Conservation (phyloP, 2,888 invertebrate genomes). For the Muscina levida region DNA sequence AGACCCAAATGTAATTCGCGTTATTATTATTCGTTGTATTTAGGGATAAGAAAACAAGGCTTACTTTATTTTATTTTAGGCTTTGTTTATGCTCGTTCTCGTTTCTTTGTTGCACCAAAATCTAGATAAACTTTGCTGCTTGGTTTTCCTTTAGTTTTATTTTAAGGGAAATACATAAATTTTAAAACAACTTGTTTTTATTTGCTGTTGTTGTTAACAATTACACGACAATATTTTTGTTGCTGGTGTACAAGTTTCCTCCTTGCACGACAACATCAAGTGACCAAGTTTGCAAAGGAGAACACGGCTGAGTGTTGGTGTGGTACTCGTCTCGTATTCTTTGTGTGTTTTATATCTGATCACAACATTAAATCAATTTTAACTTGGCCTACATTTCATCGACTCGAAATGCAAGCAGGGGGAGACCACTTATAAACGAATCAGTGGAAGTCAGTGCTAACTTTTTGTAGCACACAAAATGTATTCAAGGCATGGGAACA, state of each 20-base stretch:
- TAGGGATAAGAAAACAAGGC: slow-evolving; percentile 21
- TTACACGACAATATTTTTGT: background rate
- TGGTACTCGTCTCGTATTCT: background rate
- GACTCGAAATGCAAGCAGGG: background rate
- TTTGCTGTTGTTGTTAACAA: slow-evolving; percentile 12
- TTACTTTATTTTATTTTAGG: slow-evolving; percentile 1
- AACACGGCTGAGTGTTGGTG: background rate
- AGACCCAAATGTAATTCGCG: too few species aligned
- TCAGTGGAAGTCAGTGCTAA: background rate
- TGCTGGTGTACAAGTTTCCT: background rate
- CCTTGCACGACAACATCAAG: background rate
- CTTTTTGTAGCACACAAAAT: background rate
- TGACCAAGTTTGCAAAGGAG: slow-evolving; percentile 16
- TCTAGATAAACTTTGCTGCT: slow-evolving; percentile 48
- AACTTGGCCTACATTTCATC: slow-evolving; percentile 74
- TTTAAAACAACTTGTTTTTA: slow-evolving; percentile 41
- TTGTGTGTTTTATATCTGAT: slow-evolving; percentile 59
- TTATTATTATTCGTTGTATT: background rate
- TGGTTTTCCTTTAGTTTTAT: slow-evolving; percentile 34
- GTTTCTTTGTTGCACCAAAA: slow-evolving; percentile 28
- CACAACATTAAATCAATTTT: slow-evolving; percentile 76
- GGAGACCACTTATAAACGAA: background rate
- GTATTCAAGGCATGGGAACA: too few species aligned
- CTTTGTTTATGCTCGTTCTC: background rate
- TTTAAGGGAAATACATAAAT: slow-evolving; percentile 53